Conservation (phyloP, 2,113 vertebrate species). For the Ardeotis arabs region DNA sequence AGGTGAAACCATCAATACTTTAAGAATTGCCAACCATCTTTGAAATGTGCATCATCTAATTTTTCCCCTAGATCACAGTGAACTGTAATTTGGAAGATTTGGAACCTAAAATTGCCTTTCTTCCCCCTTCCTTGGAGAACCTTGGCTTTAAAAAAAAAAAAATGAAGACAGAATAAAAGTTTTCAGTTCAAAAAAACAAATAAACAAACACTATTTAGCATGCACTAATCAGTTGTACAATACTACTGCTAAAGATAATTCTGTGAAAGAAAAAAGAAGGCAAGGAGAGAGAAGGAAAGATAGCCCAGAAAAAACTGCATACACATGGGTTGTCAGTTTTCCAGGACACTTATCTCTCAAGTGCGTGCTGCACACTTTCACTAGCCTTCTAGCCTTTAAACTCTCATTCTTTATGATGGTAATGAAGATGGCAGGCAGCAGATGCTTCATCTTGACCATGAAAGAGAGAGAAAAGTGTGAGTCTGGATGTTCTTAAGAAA, state of each 20-base stretch:
- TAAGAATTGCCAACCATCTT: neutral
- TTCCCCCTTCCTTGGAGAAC: neutral
- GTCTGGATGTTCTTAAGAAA: neutral
- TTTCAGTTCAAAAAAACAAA: neutral
- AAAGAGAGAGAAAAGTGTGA: slow-evolving; percentile 15
- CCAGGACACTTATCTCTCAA: neutral
- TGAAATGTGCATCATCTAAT: neutral
- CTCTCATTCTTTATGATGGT: neutral
- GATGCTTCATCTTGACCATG: slow-evolving; percentile 12
- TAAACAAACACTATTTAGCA: neutral
- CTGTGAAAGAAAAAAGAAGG: neutral
- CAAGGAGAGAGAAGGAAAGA: neutral
- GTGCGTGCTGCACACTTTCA: neutral
- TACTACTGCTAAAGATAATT: neutral
- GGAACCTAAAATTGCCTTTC: neutral
- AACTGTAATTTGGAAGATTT: neutral
- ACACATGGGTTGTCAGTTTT: neutral
- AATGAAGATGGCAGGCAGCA: slow-evolving; percentile 16
- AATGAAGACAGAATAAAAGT: neutral
- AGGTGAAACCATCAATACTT: neutral
- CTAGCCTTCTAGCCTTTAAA: slow-evolving; percentile 12
- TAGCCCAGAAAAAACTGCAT: neutral
- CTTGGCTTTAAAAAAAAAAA: neutral
- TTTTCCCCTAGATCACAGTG: neutral
- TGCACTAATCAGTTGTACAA: neutral